phyloP scores from a whole-genome alignment of 2,797 vertebrate species.

The Chelidonichthys spinosus region DNA sequence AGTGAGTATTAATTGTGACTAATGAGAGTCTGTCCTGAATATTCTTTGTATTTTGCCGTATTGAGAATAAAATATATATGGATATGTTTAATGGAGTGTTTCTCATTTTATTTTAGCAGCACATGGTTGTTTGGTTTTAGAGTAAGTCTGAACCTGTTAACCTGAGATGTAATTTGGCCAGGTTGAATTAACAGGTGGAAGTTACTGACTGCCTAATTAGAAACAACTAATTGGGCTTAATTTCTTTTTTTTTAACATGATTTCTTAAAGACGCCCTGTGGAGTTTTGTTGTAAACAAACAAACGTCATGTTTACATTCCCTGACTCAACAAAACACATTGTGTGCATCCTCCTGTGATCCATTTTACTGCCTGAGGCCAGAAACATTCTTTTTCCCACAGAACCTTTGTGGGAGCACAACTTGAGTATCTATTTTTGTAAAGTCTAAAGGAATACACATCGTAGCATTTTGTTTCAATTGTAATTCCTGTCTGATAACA shows the following conservation, averaged over 20 bases:
- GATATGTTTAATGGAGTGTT: conserved; percentile 77
- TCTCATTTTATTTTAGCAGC: conserved; percentile 16
- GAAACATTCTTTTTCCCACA: background rate
- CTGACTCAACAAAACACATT: background rate
- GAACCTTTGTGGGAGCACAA: background rate
- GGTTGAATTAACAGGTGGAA: background rate
- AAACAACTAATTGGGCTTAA: background rate
- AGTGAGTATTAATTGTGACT: conserved; percentile 91
- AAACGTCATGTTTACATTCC: background rate
- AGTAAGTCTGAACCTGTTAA: background rate
- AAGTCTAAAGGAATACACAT: background rate
- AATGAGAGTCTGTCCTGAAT: conserved; percentile 96
- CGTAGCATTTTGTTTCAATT: background rate
- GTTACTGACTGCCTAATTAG: background rate
- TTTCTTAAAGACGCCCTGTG: background rate
- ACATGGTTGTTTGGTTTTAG: background rate
- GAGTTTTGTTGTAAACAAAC: background rate
- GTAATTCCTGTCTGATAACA: background rate
- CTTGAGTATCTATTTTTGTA: background rate
- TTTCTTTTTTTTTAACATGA: background rate
- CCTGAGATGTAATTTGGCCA: background rate
- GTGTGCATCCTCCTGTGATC: background rate
- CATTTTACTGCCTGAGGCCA: background rate
- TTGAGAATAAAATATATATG: conserved; percentile 99
- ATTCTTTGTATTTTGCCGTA: conserved; percentile 99